Percentiles rank a stretch among this genome's conserved stretches.
Evolutionary conservation across 2,113 vertebrate species (phyloP).

Genomic region (Chionodraco myersi): DNA sequence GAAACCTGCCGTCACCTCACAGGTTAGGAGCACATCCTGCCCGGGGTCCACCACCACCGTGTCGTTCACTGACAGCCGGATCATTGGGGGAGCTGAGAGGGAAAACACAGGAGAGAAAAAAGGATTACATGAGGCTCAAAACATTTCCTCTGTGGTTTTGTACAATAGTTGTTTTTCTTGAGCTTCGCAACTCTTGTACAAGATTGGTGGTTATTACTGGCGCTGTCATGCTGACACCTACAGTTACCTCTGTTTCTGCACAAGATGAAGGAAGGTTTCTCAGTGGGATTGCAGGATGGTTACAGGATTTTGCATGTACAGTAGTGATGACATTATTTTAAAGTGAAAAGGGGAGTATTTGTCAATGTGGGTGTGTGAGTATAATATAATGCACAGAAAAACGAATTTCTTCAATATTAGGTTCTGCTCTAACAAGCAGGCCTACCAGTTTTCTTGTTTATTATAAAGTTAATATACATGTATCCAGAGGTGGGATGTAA

Average conservation of each 20-base stretch:
- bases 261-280: background rate
- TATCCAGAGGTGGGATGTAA: too few relatives aligned
- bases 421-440: background rate
- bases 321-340: slow-evolving; percentile 18
- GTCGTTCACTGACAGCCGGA: slow-evolving; percentile 89
- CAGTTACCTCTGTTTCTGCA: slow-evolving; percentile 9
- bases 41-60: slow-evolving; percentile 94
- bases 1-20: slow-evolving; percentile 89
- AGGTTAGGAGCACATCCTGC: slow-evolving; percentile 91
- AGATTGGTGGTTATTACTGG: background rate
- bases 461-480: background rate
- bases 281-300: slow-evolving; percentile 9
- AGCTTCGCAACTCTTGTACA: background rate
- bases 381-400: background rate
- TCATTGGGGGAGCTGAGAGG: slow-evolving; percentile 78
- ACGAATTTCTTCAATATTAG: background rate
- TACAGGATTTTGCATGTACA: slow-evolving; percentile 2
- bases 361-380: background rate
- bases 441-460: background rate
- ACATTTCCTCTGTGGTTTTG: background rate
- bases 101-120: background rate
- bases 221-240: background rate
- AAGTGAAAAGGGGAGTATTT: slow-evolving; percentile 5
- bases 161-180: background rate
- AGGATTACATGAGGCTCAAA: slow-evolving; percentile 3